A percentile compares a stretch with the other conserved stretches of the same genome.
Conservation (phyloP, 2,113 vertebrate genomes). For the Colinus virginianus region DNA sequence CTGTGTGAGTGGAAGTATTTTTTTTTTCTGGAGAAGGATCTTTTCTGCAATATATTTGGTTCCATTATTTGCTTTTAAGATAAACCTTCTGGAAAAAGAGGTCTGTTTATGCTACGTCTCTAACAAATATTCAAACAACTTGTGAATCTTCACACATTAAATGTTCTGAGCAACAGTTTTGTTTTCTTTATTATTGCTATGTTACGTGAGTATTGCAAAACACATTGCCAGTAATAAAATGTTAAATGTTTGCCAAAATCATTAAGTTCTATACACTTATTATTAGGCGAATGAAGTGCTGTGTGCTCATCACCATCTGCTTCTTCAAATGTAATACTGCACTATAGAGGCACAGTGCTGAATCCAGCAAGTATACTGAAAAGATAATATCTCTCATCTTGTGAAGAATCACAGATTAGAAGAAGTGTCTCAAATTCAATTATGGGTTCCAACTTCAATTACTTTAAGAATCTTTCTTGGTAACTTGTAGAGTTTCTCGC, state of each 20-base stretch:
- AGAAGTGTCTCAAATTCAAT: conserved; percentile 33
- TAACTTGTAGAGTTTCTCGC: conserved; percentile 30
- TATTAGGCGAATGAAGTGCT: conserved; percentile 43
- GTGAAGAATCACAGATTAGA: conserved; percentile 38
- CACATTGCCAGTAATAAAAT: conserved; percentile 32
- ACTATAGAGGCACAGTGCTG: not conserved
- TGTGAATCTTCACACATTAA: not conserved
- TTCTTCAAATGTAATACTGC: conserved; percentile 27
- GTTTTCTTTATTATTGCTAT: not conserved
- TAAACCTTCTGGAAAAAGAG: not conserved
- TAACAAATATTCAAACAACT: not conserved
- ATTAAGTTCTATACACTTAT: conserved; percentile 43
- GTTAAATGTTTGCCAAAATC: conserved; percentile 43
- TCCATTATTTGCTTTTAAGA: not conserved
- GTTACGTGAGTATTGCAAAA: not conserved
- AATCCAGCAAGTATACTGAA: not conserved
- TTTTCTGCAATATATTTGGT: not conserved
- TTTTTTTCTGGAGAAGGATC: not conserved
- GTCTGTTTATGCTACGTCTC: not conserved
- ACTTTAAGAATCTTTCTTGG: conserved; percentile 16
- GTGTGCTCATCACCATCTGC: conserved; percentile 53
- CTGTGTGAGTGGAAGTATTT: not conserved
- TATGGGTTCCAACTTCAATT: conserved; percentile 46
- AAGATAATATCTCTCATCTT: conserved; percentile 16
- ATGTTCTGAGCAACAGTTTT: conserved; percentile 11